A percentile compares a stretch with the other conserved stretches of the same genome.
phyloP scores from a whole-genome alignment of 2,888 invertebrate species.

The Eristalis intricaria region DNA sequence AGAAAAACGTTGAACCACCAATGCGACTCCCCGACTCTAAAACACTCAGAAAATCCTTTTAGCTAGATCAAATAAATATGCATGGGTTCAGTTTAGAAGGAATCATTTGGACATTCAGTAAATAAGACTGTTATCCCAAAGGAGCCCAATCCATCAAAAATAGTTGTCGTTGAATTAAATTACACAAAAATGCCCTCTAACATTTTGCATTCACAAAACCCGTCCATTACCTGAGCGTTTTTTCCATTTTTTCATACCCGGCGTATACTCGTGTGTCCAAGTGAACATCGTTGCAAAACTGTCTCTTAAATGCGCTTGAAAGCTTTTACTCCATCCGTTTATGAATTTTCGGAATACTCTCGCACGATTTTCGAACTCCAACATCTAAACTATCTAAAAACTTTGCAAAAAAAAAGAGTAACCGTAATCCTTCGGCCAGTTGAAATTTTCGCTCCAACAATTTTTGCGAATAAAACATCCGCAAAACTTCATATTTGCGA shows the following conservation, averaged over 20 bases:
- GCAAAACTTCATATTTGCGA: neutral
- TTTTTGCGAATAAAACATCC: slow-evolving; percentile 8
- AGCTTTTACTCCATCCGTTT: neutral
- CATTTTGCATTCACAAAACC: neutral
- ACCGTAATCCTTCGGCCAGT: neutral
- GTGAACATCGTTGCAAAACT: neutral
- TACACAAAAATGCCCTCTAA: too few relatives aligned
- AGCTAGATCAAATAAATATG: too few relatives aligned
- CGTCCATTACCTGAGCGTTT: neutral
- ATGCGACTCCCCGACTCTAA: too few relatives aligned
- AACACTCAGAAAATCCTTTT: too few relatives aligned
- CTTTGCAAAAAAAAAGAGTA: neutral
- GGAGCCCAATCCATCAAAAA: too few relatives aligned
- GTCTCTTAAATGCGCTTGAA: neutral
- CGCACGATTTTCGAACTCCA: neutral
- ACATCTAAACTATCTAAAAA: neutral
- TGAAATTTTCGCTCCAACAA: slow-evolving; percentile 37
- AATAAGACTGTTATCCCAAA: neutral
- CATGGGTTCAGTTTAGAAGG: too few relatives aligned
- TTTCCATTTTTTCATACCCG: neutral
- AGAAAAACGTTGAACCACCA: too few relatives aligned
- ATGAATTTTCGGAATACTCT: neutral
- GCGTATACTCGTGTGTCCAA: neutral
- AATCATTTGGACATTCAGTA: too few relatives aligned
- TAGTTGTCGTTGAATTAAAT: neutral